These are phyloP conservation scores for Pelochelys cantorii DNA, from an alignment of 2,797 vertebrate genomes.

Conservation along the genomic window DNA sequence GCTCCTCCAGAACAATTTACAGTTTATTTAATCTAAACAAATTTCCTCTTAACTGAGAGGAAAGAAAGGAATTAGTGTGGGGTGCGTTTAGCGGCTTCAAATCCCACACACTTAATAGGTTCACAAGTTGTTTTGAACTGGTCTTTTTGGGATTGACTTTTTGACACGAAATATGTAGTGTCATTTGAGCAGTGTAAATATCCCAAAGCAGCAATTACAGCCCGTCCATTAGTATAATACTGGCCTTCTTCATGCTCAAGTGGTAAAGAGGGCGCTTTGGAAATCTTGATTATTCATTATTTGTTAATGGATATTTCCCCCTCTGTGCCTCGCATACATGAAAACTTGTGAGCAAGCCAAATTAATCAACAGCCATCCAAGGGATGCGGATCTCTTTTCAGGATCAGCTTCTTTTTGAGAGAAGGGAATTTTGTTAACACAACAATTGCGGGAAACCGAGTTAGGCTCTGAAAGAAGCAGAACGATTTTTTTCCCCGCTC, in stretches of 20 bases:
- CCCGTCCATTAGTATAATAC: conserved; percentile 25
- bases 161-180: conserved; percentile 64
- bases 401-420: neutral
- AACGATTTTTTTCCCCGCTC: neutral
- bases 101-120: conserved; percentile 68
- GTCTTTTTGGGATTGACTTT: conserved; percentile 72
- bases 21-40: conserved; percentile 73
- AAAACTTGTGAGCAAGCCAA: neutral
- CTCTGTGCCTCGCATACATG: neutral
- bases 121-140: conserved; percentile 67
- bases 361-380: neutral
- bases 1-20: conserved; percentile 61
- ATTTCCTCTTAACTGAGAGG: conserved; percentile 74
- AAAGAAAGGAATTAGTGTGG: conserved; percentile 71
- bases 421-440: neutral
- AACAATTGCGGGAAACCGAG: accelerated
- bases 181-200: conserved; percentile 75
- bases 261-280: conserved; percentile 1
- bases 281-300: conserved; percentile 12
- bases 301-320: neutral
- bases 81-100: conserved; percentile 65
- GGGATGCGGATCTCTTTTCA: accelerated
- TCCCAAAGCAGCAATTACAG: conserved; percentile 69
- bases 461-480: neutral
- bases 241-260: conserved; percentile 17